These are phyloP conservation scores for Diachasmimorpha longicaudata DNA, from an alignment of 1,140 invertebrate genomes.

Conservation along the genomic window DNA sequence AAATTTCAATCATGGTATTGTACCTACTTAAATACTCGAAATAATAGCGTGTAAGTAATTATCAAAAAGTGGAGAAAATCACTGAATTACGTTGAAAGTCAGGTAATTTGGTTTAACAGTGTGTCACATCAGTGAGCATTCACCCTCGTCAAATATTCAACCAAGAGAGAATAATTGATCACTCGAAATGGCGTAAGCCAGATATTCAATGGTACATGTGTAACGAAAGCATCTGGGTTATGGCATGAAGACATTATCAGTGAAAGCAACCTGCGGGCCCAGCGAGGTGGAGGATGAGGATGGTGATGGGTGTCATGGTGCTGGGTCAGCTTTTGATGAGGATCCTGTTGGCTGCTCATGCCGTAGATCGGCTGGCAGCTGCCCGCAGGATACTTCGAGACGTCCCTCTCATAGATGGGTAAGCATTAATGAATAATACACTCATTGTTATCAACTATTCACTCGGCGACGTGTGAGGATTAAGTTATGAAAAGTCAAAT, in stretches of 20 bases:
- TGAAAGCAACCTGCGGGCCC: conserved; percentile 51
- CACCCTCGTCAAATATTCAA: not conserved
- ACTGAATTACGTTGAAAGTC: no score
- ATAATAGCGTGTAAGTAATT: no score
- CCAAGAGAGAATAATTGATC: not conserved
- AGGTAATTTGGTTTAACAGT: no score
- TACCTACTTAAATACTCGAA: not conserved
- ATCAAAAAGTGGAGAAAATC: no score
- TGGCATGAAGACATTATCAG: conserved; percentile 60
- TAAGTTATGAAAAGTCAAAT: not conserved
- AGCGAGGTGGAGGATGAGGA: conserved; percentile 62
- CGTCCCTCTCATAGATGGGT: conserved; percentile 61
- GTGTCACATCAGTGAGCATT: not conserved
- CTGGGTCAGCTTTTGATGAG: conserved; percentile 60
- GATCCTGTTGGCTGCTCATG: conserved; percentile 56
- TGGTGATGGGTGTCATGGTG: conserved; percentile 61
- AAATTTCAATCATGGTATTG: not conserved
- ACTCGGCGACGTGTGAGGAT: not conserved
- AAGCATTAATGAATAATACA: conserved; percentile 26
- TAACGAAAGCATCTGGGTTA: conserved; percentile 38
- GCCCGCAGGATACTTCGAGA: conserved; percentile 58
- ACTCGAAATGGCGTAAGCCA: not conserved
- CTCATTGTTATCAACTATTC: not conserved
- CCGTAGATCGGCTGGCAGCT: conserved; percentile 57
- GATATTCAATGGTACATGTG: not conserved